Base-by-base conservation (phyloP, 2,888 invertebrate species). In the Lochmaea capreae region DNA sequence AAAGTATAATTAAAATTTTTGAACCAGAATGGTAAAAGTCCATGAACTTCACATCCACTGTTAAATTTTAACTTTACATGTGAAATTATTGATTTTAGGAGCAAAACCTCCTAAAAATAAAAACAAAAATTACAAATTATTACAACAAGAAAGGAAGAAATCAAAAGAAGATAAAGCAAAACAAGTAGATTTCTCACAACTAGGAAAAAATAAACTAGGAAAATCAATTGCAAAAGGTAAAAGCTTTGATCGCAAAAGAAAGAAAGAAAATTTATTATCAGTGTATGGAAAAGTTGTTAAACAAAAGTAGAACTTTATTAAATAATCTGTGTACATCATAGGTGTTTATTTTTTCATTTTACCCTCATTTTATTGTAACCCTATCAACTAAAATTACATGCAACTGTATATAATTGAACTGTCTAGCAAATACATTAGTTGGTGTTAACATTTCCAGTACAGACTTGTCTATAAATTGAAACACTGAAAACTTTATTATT, bases 21-120 rank as follows among this genome's bases (percentile, higher is more conserved):
- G 4, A 33, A 33, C 3, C 33, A 6, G 33, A 33, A 33, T 33
- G 33, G 33, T 33, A 33, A 6, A 33, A 33, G 33, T 33, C 33
- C 33, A 26, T 26, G 26, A 5, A 33, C 33, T 33, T 33, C 8
- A 39, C 33, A 39, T 39, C 5, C 33, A 39, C 8, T 6, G 33
- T 39, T 39, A 39, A 39, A 39, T 39, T 39, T 1, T 39, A 39
- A 39, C 33, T 39, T 39, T 9, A 39, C 8, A 8, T 39, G 8
- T 39, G 33, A 39, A 39, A 39, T 39, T 39, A 39, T 39, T 8
- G 5, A 33, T 75, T 79, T 61, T 67, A 91, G 91, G 97, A 65
- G 96, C 96, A 0, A 94, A 93, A 86, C 93, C 95, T 4, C 92
- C 92, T 0, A 94, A 92, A 85, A 91, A 90, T 43, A 88, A 89